Conservation (phyloP, 2,888 invertebrate genomes). For the Siphonodentalium dalli region DNA sequence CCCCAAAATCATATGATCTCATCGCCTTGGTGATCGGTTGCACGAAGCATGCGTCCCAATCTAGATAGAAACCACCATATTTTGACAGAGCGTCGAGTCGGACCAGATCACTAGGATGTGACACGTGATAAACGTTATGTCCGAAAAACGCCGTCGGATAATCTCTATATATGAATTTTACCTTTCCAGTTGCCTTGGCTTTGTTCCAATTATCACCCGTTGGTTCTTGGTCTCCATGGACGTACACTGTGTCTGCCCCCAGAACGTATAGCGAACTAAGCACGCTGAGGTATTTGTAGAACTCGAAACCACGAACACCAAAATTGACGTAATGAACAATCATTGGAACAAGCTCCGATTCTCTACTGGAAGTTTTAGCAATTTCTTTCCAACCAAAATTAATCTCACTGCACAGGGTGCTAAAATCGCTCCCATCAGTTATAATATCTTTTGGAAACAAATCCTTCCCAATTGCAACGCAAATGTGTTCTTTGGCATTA, state of each 20-base stretch:
- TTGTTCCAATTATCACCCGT: conserved; percentile 43
- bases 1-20: conserved; percentile 42
- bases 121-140: conserved; percentile 32
- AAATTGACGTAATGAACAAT: conserved; percentile 56
- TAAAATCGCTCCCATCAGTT: conserved; percentile 35
- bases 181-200: conserved; percentile 27
- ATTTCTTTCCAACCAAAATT: conserved; percentile 38
- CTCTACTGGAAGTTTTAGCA: conserved; percentile 23
- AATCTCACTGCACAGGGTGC: conserved; percentile 32
- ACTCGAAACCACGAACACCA: conserved; percentile 40
- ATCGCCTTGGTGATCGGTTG: conserved; percentile 33
- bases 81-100: conserved; percentile 48
- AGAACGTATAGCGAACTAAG: conserved; percentile 44
- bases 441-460: conserved; percentile 37
- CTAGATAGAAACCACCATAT: conserved; percentile 53
- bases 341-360: conserved; percentile 42
- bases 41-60: conserved; percentile 52
- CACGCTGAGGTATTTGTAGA: conserved; percentile 43
- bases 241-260: conserved; percentile 43
- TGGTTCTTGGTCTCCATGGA: conserved; percentile 48
- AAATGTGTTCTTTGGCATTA: too few species aligned
- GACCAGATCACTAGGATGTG: conserved; percentile 50
- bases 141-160: conserved; percentile 34
- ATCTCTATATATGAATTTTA: conserved; percentile 32
- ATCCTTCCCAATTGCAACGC: conserved; percentile 20